Conservation (phyloP, 2,797 vertebrate genomes). For the Enteromius anoplus region DNA sequence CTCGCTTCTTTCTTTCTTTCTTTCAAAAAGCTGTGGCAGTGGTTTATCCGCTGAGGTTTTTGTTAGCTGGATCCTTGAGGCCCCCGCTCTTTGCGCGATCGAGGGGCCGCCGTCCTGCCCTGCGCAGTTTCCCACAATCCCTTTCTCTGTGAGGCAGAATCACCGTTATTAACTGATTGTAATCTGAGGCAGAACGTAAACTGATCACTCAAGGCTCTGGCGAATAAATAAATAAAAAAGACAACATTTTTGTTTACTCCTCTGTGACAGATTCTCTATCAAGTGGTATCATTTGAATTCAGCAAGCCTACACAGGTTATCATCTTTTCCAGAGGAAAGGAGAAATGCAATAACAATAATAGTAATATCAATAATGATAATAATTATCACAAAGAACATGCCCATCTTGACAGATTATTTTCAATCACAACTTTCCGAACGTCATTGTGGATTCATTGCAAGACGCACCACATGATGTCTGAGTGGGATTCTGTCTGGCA, state of each 20-base stretch:
- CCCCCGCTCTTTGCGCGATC: slow-evolving; percentile 22
- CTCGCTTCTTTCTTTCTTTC: slow-evolving; percentile 37
- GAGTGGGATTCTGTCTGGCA: slow-evolving; percentile 42
- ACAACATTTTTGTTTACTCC: slow-evolving; percentile 52
- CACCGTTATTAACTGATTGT: slow-evolving; percentile 43
- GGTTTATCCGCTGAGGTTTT: slow-evolving; percentile 52
- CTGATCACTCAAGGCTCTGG: slow-evolving; percentile 46
- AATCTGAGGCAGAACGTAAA: slow-evolving; percentile 47
- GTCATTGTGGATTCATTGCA: slow-evolving; percentile 47
- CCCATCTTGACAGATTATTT: slow-evolving; percentile 56
- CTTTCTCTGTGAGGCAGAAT: slow-evolving; percentile 36
- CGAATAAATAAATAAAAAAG: slow-evolving; percentile 58
- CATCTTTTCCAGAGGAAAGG: slow-evolving; percentile 55
- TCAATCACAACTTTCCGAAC: slow-evolving; percentile 52
- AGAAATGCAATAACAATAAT: slow-evolving; percentile 37
- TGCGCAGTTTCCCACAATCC: slow-evolving; percentile 43
- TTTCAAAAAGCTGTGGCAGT: slow-evolving; percentile 47
- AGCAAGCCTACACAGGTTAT: slow-evolving; percentile 60
- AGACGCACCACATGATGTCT: slow-evolving; percentile 40
- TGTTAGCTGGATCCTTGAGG: slow-evolving; percentile 52
- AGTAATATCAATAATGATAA: slow-evolving; percentile 51
- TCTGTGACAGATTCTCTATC: slow-evolving; percentile 66
- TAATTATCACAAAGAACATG: slow-evolving; percentile 55
- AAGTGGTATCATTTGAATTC: slow-evolving; percentile 61
- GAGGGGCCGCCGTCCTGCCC: slow-evolving; percentile 24